A percentile compares a stretch with the other conserved stretches of the same genome.
phyloP scores from a whole-genome alignment of 2,888 invertebrate species.

The Mesopsocus fuscifrons region DNA sequence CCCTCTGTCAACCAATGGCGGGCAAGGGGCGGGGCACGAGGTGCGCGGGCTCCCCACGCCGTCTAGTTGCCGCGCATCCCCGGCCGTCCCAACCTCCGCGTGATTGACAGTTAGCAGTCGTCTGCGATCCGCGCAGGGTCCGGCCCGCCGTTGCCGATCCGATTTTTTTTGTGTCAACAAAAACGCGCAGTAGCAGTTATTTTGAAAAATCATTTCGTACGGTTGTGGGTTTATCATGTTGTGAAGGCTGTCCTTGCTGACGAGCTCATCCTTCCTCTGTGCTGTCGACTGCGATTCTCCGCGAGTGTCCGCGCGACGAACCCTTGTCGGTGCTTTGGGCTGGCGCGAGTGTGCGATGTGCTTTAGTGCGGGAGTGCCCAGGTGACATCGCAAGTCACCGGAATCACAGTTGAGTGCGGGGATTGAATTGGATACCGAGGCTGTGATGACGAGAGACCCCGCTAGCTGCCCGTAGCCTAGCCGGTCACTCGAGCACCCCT shows the following conservation, averaged over 20 bases:
- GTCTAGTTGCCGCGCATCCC: neutral
- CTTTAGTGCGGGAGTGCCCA: neutral
- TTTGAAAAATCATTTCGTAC: constrained; percentile 4
- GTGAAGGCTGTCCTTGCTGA: constrained; percentile 3
- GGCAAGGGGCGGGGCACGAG: neutral
- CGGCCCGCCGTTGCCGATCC: neutral
- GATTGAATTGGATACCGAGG: too few species aligned
- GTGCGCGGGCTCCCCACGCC: neutral
- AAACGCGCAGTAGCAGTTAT: constrained; percentile 10
- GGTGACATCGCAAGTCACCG: neutral
- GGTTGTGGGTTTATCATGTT: constrained; percentile 7
- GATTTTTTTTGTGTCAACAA: constrained; percentile 6
- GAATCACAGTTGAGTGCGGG: neutral
- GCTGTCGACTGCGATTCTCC: too few species aligned
- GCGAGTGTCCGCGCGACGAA: too few species aligned
- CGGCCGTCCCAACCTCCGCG: constrained; percentile 1
- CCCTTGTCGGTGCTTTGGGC: too few species aligned
- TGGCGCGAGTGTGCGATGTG: neutral
- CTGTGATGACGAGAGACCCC: too few species aligned
- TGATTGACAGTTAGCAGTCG: constrained; percentile 9
- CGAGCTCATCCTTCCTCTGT: too few species aligned
- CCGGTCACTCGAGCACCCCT: neutral
- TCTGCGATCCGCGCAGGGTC: constrained; percentile 9
- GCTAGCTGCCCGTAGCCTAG: too few species aligned
- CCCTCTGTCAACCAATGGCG: neutral